Conservation (phyloP, 2,888 invertebrate species). For the Pristionchus japonicus region DNA sequence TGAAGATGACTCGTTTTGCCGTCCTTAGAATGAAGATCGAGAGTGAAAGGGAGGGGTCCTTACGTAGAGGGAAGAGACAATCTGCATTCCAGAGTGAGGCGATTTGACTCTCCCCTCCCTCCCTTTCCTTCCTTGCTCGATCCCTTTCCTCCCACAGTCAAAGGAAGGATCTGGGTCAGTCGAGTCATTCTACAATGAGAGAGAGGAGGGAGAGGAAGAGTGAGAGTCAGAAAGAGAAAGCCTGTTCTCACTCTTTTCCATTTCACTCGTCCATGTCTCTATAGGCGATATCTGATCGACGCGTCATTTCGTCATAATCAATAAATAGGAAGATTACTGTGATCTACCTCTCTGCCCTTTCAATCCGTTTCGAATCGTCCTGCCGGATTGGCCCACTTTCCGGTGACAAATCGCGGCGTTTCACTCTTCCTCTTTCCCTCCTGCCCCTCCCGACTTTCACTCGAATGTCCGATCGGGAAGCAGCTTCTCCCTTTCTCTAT, state of each 20-base stretch:
- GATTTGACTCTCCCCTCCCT: conserved; percentile 17
- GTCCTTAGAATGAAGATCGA: not conserved
- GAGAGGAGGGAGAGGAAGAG: conserved; percentile 2
- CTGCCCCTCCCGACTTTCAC: conserved; percentile 5
- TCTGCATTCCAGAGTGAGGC: conserved; percentile 20
- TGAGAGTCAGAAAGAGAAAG: conserved; percentile 32
- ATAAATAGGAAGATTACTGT: too few relatives aligned
- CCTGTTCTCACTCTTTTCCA: conserved; percentile 38
- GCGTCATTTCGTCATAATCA: not conserved
- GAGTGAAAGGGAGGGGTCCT: conserved; percentile 18
- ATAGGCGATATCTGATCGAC: not conserved
- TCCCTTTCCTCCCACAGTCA: not conserved
- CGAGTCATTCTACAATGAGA: conserved; percentile 45
- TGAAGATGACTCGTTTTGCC: conserved; percentile 29
- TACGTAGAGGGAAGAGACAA: conserved; percentile 29
- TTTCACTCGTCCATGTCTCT: conserved; percentile 3
- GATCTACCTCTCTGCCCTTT: not conserved
- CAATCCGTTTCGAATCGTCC: not conserved
- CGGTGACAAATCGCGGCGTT: not conserved
- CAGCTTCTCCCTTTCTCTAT: not conserved
- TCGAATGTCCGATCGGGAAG: not conserved
- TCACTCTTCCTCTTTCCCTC: not conserved
- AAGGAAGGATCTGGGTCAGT: conserved; percentile 42
- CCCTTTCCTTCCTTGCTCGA: not conserved
- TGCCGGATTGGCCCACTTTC: conserved; percentile 44